A percentile compares a stretch with the other conserved stretches of the same genome.
Conservation (phyloP, 2,797 vertebrate genomes). For the Linurgus olivaceus region DNA sequence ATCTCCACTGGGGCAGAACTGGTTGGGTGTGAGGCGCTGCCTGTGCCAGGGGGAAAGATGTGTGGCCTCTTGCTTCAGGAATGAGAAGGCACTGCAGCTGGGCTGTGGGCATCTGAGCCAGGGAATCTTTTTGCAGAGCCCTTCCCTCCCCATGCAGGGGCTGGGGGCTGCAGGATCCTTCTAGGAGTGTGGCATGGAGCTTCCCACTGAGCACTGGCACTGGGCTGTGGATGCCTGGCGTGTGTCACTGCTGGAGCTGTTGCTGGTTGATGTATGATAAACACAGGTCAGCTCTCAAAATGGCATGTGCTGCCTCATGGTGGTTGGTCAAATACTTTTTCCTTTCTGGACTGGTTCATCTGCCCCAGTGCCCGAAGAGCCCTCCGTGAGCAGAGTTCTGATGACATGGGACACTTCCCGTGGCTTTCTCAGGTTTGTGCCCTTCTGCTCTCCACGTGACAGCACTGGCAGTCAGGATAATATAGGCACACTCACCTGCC, state of each 20-base stretch:
- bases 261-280: neutral
- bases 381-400: conserved; percentile 8
- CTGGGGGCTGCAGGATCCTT: neutral
- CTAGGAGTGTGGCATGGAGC: neutral
- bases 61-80: neutral
- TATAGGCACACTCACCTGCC: neutral
- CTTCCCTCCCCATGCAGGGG: fast-evolving
- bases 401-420: neutral
- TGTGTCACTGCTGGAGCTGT: fast-evolving
- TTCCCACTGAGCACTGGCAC: neutral
- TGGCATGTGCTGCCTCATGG: neutral
- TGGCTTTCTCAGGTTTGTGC: conserved; percentile 62
- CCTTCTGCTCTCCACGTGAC: neutral
- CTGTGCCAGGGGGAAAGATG: neutral
- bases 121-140: neutral
- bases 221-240: neutral
- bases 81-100: neutral
- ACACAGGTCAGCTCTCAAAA: neutral
- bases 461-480: neutral
- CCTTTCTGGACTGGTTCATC: neutral
- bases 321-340: neutral
- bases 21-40: neutral
- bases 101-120: neutral
- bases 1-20: neutral
- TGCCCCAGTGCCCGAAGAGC: conserved; percentile 51